Conservation (phyloP, 1,140 invertebrate species). For the Formica exsecta region DNA sequence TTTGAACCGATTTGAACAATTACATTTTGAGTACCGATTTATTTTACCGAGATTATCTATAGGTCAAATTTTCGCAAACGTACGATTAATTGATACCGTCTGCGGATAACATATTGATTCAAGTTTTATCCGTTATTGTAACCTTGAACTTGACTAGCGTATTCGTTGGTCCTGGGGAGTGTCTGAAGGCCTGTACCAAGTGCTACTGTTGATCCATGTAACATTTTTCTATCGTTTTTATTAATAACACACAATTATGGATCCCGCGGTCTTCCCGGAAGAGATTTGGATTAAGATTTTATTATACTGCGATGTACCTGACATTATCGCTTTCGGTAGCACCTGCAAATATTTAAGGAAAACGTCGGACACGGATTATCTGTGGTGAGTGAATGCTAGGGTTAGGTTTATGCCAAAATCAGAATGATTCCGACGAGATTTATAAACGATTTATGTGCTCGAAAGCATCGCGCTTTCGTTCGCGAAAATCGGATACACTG, state of each 20-base stretch:
- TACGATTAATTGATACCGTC: conserved; percentile 33
- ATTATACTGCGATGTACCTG: conserved; percentile 85
- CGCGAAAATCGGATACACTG: neutral
- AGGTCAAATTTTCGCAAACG: too few species aligned
- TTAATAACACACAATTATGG: conserved; percentile 81
- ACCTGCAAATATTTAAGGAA: conserved; percentile 86
- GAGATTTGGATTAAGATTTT: conserved; percentile 87
- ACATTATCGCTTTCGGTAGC: conserved; percentile 85
- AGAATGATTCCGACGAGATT: neutral
- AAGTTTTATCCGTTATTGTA: conserved; percentile 71
- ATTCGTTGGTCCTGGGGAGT: conserved; percentile 83
- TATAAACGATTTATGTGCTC: neutral
- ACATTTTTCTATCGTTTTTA: conserved; percentile 81
- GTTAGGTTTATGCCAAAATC: conserved; percentile 74
- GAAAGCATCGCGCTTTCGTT: neutral
- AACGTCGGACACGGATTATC: conserved; percentile 85
- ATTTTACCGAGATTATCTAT: neutral
- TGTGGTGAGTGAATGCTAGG: conserved; percentile 82
- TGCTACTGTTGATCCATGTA: conserved; percentile 73
- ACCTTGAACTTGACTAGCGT: conserved; percentile 86
- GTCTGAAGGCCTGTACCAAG: conserved; percentile 75
- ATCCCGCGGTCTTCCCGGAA: conserved; percentile 85
- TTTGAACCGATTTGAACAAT: neutral
- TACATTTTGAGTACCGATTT: neutral
- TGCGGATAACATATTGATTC: conserved; percentile 69